Evolutionary conservation across 2,113 vertebrate species (phyloP), one percentile per base, ranked within the genome.

Genomic region (Antechinus stuartii): DNA sequence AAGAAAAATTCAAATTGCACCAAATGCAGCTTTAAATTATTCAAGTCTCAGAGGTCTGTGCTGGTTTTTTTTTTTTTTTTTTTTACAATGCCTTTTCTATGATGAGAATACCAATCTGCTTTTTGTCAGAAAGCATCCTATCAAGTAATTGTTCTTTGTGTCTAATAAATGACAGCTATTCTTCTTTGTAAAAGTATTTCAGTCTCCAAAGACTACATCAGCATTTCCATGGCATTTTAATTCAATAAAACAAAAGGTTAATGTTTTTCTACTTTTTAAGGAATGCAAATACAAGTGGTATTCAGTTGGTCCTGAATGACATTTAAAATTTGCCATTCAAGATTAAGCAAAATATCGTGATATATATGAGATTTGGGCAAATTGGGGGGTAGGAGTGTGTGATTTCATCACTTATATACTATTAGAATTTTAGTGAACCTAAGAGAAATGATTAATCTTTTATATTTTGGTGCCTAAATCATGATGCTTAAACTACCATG

Each of bases 11-110:
- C 98, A 99, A 98, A 99, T 99, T 99, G 98, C 98, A 98, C 98
- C 99, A 99, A 99, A 99, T 98, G 98, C 98, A 98, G 98, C 98
- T 99, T 98, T 99, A 99, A 99, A 99, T 99, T 99, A 99, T 99
- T 99, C 99, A 99, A 99, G 97, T 99, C 98, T 99, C 98, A 98
- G 97, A 99, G 98, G 99, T 99, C 98, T 99, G 96, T 97, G 98
- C 98, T 68, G 98, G 96, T 97, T 98, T 98, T 96, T 97, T 94
- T 42, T 92, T 92, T 94, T 97, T 93, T 42, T 92, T 92, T 94
- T 98, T 98, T 98, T 98, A 98, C 98, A 99, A 98, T 98, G 98
- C 98, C 98, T 99, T 98, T 98, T 98, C 98, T 98, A 98, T 98
- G 98, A 99, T 98, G 98, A 99, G 98, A 99, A 99, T 99, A 99